Percentiles rank a stretch among this genome's conserved stretches.
Evolutionary conservation across 2,113 vertebrate genomes (phyloP).

Genomic region (Antechinus flavipes): DNA sequence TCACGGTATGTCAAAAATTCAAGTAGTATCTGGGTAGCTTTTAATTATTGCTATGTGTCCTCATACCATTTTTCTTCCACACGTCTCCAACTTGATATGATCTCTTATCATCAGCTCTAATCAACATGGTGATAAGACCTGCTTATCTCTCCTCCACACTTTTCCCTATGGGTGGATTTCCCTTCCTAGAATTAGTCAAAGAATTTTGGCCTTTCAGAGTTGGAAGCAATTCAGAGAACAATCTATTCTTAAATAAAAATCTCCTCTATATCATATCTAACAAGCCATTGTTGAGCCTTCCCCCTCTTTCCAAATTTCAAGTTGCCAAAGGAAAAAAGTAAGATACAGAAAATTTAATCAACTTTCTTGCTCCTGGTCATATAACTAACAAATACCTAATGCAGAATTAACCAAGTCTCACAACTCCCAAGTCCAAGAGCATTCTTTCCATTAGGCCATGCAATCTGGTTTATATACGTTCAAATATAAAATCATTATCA

Average conservation of each 20-base stretch:
- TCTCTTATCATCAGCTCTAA: not conserved
- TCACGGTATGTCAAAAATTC: not conserved
- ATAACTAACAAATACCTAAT: not conserved
- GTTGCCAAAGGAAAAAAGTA: not conserved
- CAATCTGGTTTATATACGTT: not conserved
- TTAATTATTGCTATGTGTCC: not conserved
- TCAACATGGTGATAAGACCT: not conserved
- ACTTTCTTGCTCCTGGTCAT: not conserved
- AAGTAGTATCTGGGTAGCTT: not conserved
- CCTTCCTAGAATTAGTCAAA: not conserved
- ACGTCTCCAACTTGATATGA: not conserved
- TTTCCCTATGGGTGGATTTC: not conserved
- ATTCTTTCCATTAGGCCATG: not conserved
- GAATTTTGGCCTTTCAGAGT: not conserved
- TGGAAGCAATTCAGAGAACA: not conserved
- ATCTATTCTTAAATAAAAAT: not conserved
- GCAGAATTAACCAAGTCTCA: not conserved
- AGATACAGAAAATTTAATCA: not conserved
- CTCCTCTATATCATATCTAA: not conserved
- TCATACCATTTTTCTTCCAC: not conserved
- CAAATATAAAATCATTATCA: not conserved
- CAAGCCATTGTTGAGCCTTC: not conserved
- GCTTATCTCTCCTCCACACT: not conserved
- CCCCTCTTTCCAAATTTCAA: not conserved
- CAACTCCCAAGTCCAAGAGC: not conserved